Base-by-base conservation (phyloP, 2,797 vertebrate genomes). In the Pangasius djambal region DNA sequence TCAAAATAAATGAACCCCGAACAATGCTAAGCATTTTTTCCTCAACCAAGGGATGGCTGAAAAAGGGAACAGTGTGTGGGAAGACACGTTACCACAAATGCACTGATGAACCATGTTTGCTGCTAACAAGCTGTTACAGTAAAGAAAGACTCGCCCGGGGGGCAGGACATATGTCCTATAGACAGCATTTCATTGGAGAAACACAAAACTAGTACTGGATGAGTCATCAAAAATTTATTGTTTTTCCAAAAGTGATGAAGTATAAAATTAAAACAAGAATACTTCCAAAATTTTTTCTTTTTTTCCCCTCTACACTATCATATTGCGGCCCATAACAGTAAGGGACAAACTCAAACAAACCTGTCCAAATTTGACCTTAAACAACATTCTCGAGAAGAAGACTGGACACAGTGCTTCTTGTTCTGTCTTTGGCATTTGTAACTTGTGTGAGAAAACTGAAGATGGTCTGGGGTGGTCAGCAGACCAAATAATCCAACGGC, bases 381-480 rank as follows among this genome's bases (percentile, higher is more conserved):
- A 59, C 4, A 79, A 57, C 55, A 7, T 37, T 59, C 5, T 25
- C 1, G 55, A 59, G 79, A 82, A 22, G 55, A 61, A 37, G 4
- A 13, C 37, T 55, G 9, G 0, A 55, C 84, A 65, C 48, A 37
- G 31, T 55, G 63, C 6, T 69, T 84, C 69, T 44, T 44, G 5
- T 67, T 31, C 63, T 8, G 13, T 40, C 48, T 55, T 75, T 85
- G 83, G 31, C 10, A 85, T 88, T 5, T 88, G 31, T 69, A 63
- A 67, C 44, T 55, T 65, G 9, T 12, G 70, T 78, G 70, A 40
- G 87, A 84, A 63, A 88, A 20, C 59, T 67, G 20, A 28, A 84
- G 57, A 63, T 8, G 22, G 34, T 48, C 59, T 48, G 6, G 15
- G 13, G 7, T 18, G 22, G 57, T 65, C 40, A n/a, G n/a, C 59